A percentile compares a stretch with the other conserved stretches of the same genome.
These are phyloP conservation scores for Urophycis tenuis DNA, from an alignment of 2,797 vertebrate species.

Conservation along the genomic window DNA sequence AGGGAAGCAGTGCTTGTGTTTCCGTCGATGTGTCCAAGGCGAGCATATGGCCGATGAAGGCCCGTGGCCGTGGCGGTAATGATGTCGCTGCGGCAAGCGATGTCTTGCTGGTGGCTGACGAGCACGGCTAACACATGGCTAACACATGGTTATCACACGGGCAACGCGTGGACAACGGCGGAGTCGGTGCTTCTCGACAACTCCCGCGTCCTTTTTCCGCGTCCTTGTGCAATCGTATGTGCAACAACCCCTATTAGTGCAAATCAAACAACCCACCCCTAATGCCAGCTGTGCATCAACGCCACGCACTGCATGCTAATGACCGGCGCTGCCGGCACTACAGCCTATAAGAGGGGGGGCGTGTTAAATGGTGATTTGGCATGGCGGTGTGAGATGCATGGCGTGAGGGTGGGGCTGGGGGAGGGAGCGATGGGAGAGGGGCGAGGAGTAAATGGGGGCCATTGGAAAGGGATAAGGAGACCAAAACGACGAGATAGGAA, in stretches of 20 bases:
- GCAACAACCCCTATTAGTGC: constrained; percentile 27
- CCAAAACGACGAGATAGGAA: constrained; percentile 9
- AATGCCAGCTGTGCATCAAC: constrained; percentile 20
- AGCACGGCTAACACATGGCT: too few relatives aligned
- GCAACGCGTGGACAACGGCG: neutral
- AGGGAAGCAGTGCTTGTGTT: too few relatives aligned
- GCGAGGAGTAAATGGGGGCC: neutral
- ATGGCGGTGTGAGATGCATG: neutral
- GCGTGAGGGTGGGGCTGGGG: too few relatives aligned
- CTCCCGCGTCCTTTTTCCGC: constrained; percentile 22
- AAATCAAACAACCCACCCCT: constrained; percentile 40
- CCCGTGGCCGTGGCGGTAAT: too few relatives aligned
- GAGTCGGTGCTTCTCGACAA: constrained; percentile 30
- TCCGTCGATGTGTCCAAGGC: too few relatives aligned
- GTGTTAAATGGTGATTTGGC: constrained; percentile 24
- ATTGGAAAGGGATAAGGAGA: neutral
- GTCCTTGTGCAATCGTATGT: constrained; percentile 23
- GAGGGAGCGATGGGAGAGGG: neutral
- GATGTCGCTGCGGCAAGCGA: neutral
- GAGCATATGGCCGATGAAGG: too few relatives aligned
- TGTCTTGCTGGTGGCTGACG: too few relatives aligned
- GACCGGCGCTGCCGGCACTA: constrained; percentile 24
- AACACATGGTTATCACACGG: too few relatives aligned
- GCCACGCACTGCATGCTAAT: constrained; percentile 38
- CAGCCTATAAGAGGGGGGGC: constrained; percentile 1